Evolutionary conservation across 2,888 invertebrate species (phyloP).

Genomic region (Ashinkailepas kermadecensis): DNA sequence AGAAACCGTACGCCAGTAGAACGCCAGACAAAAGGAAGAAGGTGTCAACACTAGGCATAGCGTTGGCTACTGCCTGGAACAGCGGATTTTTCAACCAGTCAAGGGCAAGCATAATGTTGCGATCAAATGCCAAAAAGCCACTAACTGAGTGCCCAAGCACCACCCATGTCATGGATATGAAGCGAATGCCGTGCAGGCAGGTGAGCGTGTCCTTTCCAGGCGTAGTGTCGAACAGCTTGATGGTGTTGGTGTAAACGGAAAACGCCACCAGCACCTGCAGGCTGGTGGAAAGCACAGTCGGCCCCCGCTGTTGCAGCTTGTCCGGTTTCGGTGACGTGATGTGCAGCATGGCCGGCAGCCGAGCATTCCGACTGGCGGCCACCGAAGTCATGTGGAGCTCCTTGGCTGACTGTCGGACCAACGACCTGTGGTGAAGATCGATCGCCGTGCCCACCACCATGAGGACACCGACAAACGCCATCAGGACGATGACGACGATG

Average conservation of each 20-base stretch:
- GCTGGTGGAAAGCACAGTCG: neutral
- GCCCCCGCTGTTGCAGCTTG: neutral
- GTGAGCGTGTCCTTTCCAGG: neutral
- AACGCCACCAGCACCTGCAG: constrained; percentile 48
- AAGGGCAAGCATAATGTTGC: neutral
- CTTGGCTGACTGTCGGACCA: neutral
- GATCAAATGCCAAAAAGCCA: neutral
- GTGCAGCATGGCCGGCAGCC: neutral
- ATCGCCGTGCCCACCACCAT: neutral
- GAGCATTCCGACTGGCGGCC: neutral
- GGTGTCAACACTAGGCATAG: constrained; percentile 29
- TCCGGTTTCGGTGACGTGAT: neutral
- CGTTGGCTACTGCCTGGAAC: constrained; percentile 26
- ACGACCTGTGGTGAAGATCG: neutral
- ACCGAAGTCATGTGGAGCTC: neutral
- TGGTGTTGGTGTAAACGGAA: constrained; percentile 57
- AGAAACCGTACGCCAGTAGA: constrained; percentile 27
- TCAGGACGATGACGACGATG: neutral
- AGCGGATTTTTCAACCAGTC: neutral
- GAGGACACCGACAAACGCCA: neutral
- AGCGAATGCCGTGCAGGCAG: constrained; percentile 33
- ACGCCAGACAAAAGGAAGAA: constrained; percentile 31
- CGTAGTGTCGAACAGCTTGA: constrained; percentile 47
- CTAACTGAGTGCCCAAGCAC: constrained; percentile 30
- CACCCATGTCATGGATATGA: constrained; percentile 34